phyloP scores from a whole-genome alignment of 2,888 invertebrate genomes.

The Ashinkailepas kermadecensis region DNA sequence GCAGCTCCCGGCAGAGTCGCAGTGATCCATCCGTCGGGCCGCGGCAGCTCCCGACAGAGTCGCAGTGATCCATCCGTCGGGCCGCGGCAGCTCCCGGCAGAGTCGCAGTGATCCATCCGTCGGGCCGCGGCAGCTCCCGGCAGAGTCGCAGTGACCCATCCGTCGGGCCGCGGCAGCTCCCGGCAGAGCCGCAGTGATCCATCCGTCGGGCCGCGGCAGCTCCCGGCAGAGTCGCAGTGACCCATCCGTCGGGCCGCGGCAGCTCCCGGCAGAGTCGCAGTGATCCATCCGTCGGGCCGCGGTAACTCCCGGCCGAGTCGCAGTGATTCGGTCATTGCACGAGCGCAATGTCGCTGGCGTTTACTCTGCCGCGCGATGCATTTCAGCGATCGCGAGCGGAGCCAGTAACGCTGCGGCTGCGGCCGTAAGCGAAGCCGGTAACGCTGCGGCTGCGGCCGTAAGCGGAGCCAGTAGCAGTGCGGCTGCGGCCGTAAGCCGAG shows the following conservation, averaged over 20 bases:
- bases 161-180: not conserved
- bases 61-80: no score
- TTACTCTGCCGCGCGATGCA: not conserved
- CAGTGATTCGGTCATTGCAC: not conserved
- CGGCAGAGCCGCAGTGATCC: not conserved
- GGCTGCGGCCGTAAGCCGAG: not conserved
- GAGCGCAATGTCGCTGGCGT: not conserved
- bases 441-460: no score
- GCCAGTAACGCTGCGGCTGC: no score
- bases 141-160: not conserved
- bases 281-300: not conserved
- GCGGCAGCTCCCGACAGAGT: no score
- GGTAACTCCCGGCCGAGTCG: not conserved
- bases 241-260: not conserved
- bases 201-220: not conserved
- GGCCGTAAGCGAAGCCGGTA: no score
- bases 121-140: no score
- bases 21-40: no score
- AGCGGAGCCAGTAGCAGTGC: no score
- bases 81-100: no score
- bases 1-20: no score
- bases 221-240: no score
- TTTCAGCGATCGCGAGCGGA: not conserved
- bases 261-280: not conserved
- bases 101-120: no score